Evolutionary conservation across 1,140 invertebrate genomes (phyloP).

Genomic region (Drosophila equinoxialis): DNA sequence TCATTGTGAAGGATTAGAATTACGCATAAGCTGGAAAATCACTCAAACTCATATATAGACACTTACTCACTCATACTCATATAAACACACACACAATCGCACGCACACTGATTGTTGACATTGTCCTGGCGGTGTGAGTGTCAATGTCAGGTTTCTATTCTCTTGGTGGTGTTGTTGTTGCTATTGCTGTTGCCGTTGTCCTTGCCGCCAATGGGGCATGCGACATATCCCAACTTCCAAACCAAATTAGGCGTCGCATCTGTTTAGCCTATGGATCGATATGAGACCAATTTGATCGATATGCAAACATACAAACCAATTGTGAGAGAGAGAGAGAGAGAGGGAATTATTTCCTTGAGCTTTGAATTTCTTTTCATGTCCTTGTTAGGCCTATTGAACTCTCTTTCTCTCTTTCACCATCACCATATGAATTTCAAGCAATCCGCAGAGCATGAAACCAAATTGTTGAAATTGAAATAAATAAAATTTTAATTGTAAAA

Average conservation of each 20-base stretch:
- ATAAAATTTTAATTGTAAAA: constrained; percentile 62
- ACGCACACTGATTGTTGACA: constrained; percentile 13
- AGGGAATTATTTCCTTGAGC: constrained; percentile 51
- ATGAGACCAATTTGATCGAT: constrained; percentile 67
- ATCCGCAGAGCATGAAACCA: not conserved
- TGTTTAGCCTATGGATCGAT: constrained; percentile 59
- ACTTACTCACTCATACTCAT: not conserved
- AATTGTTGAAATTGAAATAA: constrained; percentile 23
- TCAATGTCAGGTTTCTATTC: constrained; percentile 48
- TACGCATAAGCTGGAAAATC: constrained; percentile 56
- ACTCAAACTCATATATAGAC: constrained; percentile 19
- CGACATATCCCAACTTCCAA: constrained; percentile 60
- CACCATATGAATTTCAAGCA: not conserved
- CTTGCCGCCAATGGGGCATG: constrained; percentile 56
- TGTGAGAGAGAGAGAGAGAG: too few relatives aligned
- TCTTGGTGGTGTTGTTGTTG: constrained; percentile 29
- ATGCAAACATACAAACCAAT: constrained; percentile 12
- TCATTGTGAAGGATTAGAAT: constrained; percentile 45
- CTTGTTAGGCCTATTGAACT: constrained; percentile 55
- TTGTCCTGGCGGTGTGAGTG: constrained; percentile 33
- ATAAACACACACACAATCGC: not conserved
- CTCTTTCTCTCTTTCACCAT: not conserved
- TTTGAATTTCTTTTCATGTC: constrained; percentile 53
- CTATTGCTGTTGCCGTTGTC: constrained; percentile 26
- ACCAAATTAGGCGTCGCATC: constrained; percentile 66